Evolutionary conservation across 2,888 invertebrate genomes (phyloP).

Genomic region (Danaus chrysippus): DNA sequence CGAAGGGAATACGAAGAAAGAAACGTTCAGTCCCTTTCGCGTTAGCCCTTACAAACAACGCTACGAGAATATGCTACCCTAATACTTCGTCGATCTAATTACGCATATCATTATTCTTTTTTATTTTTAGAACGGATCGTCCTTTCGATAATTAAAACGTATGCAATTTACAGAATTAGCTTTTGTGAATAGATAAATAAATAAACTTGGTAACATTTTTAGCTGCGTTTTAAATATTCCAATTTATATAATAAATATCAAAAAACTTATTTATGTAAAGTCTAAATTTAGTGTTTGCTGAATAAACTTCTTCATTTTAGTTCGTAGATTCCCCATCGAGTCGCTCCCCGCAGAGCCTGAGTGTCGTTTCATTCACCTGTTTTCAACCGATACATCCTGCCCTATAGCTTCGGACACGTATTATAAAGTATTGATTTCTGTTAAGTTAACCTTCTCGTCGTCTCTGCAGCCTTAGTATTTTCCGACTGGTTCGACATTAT

Average conservation of each 20-base stretch:
- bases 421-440: conserved; percentile 77
- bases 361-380: conserved; percentile 53
- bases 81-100: conserved; percentile 76
- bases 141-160: not conserved
- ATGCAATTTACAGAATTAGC: too few relatives aligned
- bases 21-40: conserved; percentile 29
- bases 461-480: conserved; percentile 73
- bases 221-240: too few relatives aligned
- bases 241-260: too few relatives aligned
- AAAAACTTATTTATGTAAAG: too few relatives aligned
- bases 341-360: conserved; percentile 46
- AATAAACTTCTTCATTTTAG: not conserved
- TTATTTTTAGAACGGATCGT: conserved; percentile 4
- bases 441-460: conserved; percentile 58
- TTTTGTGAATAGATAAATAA: too few relatives aligned
- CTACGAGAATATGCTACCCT: conserved; percentile 62
- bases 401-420: conserved; percentile 65
- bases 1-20: not conserved
- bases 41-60: conserved; percentile 32
- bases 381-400: conserved; percentile 58
- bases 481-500: conserved; percentile 79
- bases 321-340: conserved; percentile 22
- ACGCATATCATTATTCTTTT: conserved; percentile 74
- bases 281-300: too few relatives aligned
- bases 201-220: too few relatives aligned